Evolutionary conservation across 2,888 invertebrate species (phyloP), one percentile per base, ranked within the genome.

Genomic region (Sicus ferrugineus): DNA sequence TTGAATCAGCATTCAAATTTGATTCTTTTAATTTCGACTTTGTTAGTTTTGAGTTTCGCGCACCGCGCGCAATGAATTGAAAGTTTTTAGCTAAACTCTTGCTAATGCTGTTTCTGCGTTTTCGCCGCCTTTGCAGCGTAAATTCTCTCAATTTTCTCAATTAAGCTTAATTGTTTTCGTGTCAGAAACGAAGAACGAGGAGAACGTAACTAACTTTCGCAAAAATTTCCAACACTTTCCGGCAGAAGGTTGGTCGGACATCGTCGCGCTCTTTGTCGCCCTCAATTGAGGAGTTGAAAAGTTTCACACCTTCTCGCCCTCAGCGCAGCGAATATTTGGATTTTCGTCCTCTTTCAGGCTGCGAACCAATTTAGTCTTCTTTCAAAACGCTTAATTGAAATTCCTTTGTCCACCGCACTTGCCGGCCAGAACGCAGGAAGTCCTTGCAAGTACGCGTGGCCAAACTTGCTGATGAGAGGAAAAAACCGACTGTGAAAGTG

Each of bases 371-470:
- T 42, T 42, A n/a, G n/a, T n/a, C n/a, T n/a, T n/a, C n/a, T n/a
- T n/a, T n/a, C n/a, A n/a, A n/a, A n/a, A n/a, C n/a, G n/a, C n/a
- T 42, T 42, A 42, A 42, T 42, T 42, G 42, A 42, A 42, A 42
- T 42, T 42, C 42, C 16, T 3, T 42, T 42, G 42, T 42, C 42
- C 3, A 14, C 16, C 16, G 5, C 5, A 7, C 3, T 9, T 42
- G 42, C 14, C 42, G 42, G 42, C 42, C 4, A 42, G n/a, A n/a
- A n/a, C n/a, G n/a, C n/a, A n/a, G n/a, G n/a, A n/a, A n/a, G n/a
- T n/a, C n/a, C n/a, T n/a, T n/a, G n/a, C n/a, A n/a, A n/a, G n/a
- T n/a, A n/a, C n/a, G n/a, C 34, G 2, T 14, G 34, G 4, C 42
- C 14, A 42, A 42, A 42, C 42, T 42, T 42, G 42, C n/a, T 42